Evolutionary conservation across 2,888 invertebrate species (phyloP), one percentile per base, ranked within the genome.

Genomic region (Tanytarsus gracilentus): DNA sequence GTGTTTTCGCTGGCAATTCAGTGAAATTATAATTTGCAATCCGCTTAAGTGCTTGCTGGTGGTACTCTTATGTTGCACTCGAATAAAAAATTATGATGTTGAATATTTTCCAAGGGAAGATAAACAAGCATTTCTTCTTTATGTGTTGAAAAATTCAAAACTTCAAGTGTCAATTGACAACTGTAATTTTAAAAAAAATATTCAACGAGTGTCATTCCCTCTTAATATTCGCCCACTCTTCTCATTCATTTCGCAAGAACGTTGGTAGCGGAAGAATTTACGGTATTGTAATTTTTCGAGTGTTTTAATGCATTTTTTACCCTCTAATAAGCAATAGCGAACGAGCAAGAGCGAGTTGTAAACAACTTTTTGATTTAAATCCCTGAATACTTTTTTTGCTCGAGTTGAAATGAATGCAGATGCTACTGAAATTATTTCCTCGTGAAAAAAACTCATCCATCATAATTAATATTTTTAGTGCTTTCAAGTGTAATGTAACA

Each of bases 391-490:
- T n/a, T n/a, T n/a, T n/a, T n/a, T n/a, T n/a, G n/a, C n/a, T n/a
- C n/a, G n/a, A 36, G 16, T 14, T 36, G 16, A 36, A 36, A 36
- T 21, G 21, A 48, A 23, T 48, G 48, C 18, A 48, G 29, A 52
- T 52, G 27, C 52, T 52, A 29, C 29, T 52, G 21, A 52, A 52
- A 52, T 52, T 30, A 52, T 27, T 29, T 14, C 16, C 9, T 26
- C 52, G 25, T 52, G 52, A 52, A 48, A 21, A 39, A 39, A 25
- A 49, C 26, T n/a, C 49, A n/a, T 25, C 23, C 25, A 49, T 21
- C 14, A 25, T 49, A 21, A 23, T 49, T 21, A 16, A 11, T 44
- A 49, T 49, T 49, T 23, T n/a, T n/a, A n/a, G n/a, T 39, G 39
- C n/a, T 39, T 39, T 39, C 16, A 30, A 5, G n/a, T 39, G 39